Evolutionary conservation across 2,888 invertebrate species (phyloP).

Genomic region (Drosophila ustulata): DNA sequence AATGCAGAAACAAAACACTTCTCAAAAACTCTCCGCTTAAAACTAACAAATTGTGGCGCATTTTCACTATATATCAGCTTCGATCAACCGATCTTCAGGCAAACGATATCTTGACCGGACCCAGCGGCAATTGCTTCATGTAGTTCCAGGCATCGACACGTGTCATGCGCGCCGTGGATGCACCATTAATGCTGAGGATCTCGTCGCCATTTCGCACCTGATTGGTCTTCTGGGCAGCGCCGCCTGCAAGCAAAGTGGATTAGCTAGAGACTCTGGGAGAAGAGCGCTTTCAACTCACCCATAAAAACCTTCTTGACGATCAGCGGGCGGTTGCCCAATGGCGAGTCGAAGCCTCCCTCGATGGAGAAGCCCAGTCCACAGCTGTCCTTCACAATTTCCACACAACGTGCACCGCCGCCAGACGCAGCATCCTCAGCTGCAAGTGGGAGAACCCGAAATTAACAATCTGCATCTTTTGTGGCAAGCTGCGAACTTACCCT

Average conservation of each 20-base stretch:
- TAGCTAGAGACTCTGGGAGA: neutral
- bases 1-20: conserved; percentile 71
- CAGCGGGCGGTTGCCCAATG: conserved; percentile 94
- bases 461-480: neutral
- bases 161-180: conserved; percentile 93
- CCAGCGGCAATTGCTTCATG: conserved; percentile 95
- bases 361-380: conserved; percentile 97
- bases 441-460: neutral
- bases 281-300: conserved; percentile 87
- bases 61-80: conserved; percentile 36
- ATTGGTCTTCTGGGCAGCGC: conserved; percentile 94
- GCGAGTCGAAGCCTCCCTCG: conserved; percentile 96
- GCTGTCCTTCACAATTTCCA: conserved; percentile 88
- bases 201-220: conserved; percentile 94
- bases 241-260: conserved; percentile 87
- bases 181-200: conserved; percentile 92
- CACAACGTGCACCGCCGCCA: conserved; percentile 71
- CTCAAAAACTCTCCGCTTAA: conserved; percentile 33
- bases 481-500: conserved; percentile 65
- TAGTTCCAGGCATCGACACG: conserved; percentile 97
- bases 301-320: conserved; percentile 97
- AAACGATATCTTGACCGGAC: conserved; percentile 88
- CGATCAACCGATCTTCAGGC: conserved; percentile 70
- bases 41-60: conserved; percentile 74
- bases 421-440: conserved; percentile 74